Base-by-base conservation (phyloP, 2,797 vertebrate genomes). In the Takifugu rubripes region DNA sequence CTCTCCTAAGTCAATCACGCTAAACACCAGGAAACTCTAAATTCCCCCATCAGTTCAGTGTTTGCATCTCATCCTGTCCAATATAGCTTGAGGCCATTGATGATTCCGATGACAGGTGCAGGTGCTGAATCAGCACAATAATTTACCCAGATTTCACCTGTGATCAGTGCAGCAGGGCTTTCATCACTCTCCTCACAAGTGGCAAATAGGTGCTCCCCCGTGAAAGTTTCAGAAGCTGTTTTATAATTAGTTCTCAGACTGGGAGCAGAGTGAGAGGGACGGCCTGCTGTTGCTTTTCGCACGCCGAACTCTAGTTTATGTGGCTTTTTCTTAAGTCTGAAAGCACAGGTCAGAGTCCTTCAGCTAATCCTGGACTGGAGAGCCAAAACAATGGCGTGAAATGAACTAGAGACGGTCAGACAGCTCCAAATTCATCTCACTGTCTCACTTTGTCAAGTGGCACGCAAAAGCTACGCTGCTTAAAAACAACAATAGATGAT, bases 81-180 rank as follows among this genome's bases (percentile, higher is more conserved):
- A 67, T 48, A 64, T 68, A 61, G 61, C 40, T 56, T 36, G 40
- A 53, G 5, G 51, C 65, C 43, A 65, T 52, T 61, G 44, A 48
- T 21, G 50, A 56, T 40, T 40, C 14, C 9, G 24, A 49, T 49
- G 44, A 61, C 66, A 62, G 51, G 25, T 61, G 47, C 49, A 25
- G 49, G 43, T 6, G 50, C 68, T 53, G 56, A 43, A 59, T 80
- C 79, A 76, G 65, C 65, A 54, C 53, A 55, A 51, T 29, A 9
- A 42, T 55, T 72, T 54, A 52, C 55, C 58, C 59, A 70, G 63
- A 69, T 66, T 61, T 74, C 74, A 66, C 75, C 61, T 62, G 29
- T 45, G 58, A 56, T 45, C 45, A 53, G 51, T 5, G 60, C 25
- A 58, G 54, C n/a, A 26, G 59, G 27, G 3, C 63, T 75, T 80